phyloP scores from a whole-genome alignment of 2,113 vertebrate genomes.

The Megaleporinus macrocephalus region DNA sequence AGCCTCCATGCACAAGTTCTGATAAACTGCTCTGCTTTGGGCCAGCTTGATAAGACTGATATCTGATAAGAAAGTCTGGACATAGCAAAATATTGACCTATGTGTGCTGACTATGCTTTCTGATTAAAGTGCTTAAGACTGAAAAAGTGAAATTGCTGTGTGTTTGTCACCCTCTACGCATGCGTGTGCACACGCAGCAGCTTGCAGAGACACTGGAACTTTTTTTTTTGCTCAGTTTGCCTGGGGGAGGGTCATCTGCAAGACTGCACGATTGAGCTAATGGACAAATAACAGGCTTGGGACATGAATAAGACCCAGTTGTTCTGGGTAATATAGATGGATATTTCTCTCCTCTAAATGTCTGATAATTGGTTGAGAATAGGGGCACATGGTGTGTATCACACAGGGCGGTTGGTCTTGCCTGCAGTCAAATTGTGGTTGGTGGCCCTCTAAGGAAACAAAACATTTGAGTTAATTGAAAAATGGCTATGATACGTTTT shows the following conservation, averaged over 20 bases:
- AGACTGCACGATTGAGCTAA: constrained; percentile 31
- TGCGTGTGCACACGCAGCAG: neutral
- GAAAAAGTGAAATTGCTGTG: neutral
- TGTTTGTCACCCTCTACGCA: neutral
- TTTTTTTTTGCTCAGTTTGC: constrained; percentile 25
- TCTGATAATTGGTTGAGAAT: constrained; percentile 15
- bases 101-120: neutral
- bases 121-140: neutral
- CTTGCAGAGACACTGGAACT: neutral
- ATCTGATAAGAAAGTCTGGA: constrained; percentile 40
- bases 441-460: constrained; percentile 39
- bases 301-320: constrained; percentile 33
- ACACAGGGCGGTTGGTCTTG: constrained; percentile 38
- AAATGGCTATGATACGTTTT: constrained; percentile 6
- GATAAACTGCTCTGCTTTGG: constrained; percentile 65
- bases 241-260: constrained; percentile 24
- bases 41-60: constrained; percentile 64
- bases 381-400: neutral
- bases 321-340: constrained; percentile 6
- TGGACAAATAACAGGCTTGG: constrained; percentile 32
- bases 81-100: neutral
- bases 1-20: constrained; percentile 45
- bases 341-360: constrained; percentile 11
- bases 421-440: constrained; percentile 33
- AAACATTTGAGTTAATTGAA: constrained; percentile 50